Conservation (phyloP, 37 sponge, comb jelly and placozoan genomes). For the Theonella swinhoei region DNA sequence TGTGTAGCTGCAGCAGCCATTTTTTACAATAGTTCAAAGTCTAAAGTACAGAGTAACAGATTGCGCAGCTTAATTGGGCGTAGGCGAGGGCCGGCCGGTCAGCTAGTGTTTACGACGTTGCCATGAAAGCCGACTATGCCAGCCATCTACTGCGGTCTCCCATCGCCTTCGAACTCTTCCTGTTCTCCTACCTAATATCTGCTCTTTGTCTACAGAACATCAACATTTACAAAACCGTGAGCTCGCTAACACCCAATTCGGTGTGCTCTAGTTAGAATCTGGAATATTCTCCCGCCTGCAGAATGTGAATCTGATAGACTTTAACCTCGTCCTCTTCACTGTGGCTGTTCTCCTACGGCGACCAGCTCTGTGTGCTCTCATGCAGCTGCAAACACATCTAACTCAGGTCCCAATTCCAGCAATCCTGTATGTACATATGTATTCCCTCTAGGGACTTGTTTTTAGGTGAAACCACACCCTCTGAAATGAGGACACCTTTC, state of each 20-base stretch:
- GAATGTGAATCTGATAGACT: slow-evolving; percentile 67
- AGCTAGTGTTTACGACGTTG: not conserved
- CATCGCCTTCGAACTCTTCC: slow-evolving; percentile 65
- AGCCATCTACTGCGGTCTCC: slow-evolving; percentile 61
- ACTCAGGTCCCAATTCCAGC: no score
- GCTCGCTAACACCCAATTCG: no score
- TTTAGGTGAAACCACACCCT: no score
- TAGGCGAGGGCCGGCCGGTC: not conserved
- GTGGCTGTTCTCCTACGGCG: slow-evolving; percentile 58
- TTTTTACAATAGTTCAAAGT: no score
- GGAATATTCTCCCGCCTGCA: slow-evolving; percentile 14
- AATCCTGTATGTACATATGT: no score
- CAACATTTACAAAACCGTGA: slow-evolving; percentile 79
- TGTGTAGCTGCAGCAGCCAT: not conserved
- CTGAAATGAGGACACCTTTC: no score
- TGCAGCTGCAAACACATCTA: slow-evolving; percentile 26
- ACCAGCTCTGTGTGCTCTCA: slow-evolving; percentile 47
- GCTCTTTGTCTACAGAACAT: slow-evolving; percentile 68
- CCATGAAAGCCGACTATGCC: slow-evolving; percentile 58
- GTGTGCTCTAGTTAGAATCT: slow-evolving; percentile 46
- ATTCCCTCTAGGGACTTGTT: no score
- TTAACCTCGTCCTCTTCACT: slow-evolving; percentile 59
- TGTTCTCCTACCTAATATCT: slow-evolving; percentile 59
- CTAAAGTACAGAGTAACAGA: no score
- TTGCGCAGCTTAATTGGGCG: no score